These are phyloP conservation scores for Brevimyrus niger DNA, from an alignment of 2,113 vertebrate species.

Conservation along the genomic window DNA sequence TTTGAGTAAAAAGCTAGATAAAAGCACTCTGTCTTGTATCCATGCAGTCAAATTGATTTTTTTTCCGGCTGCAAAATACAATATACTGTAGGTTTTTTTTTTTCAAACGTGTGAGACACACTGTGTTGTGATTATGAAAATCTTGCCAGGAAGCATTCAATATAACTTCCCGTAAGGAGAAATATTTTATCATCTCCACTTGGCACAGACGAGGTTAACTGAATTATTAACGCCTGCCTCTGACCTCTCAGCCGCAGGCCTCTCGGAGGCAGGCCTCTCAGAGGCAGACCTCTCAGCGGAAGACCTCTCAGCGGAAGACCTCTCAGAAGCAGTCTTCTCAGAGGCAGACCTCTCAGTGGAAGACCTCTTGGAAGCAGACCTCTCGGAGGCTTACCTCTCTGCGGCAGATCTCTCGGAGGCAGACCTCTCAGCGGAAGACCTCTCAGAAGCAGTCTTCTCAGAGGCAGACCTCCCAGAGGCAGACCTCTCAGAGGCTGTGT, in stretches of 20 bases:
- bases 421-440: neutral
- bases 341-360: no score
- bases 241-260: no score
- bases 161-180: conserved; percentile 12
- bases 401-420: neutral
- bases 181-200: conserved; percentile 37
- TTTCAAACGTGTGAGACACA: neutral
- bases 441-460: no score
- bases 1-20: neutral
- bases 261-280: no score
- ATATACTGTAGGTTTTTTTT: conserved; percentile 1
- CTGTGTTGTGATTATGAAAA: conserved; percentile 11
- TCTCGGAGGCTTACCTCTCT: no score
- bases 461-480: neutral
- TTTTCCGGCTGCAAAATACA: conserved; percentile 12
- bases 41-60: conserved; percentile 26
- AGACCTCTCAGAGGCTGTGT: neutral
- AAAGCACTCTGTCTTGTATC: neutral
- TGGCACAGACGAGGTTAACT: conserved; percentile 25
- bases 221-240: conserved; percentile 42
- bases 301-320: neutral
- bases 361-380: no score
- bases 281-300: no score
- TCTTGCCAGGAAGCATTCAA: neutral
- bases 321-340: neutral